phyloP scores from a whole-genome alignment of 2,113 vertebrate species.

The Siniperca knerii region DNA sequence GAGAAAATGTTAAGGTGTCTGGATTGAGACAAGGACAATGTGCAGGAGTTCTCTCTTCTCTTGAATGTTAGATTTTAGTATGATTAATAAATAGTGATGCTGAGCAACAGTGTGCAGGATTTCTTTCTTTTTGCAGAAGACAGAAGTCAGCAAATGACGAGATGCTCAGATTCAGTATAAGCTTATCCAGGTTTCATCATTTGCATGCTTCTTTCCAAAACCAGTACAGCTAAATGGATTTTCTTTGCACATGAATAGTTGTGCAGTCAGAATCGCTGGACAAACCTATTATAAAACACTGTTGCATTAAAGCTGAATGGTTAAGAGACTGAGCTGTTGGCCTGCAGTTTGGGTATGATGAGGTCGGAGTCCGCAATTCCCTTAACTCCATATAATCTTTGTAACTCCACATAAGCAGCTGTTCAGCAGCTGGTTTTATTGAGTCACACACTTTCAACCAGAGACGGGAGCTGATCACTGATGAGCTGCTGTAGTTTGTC shows the following conservation, averaged over 20 bases:
- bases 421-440: not conserved
- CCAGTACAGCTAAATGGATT: conserved; percentile 6
- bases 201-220: not conserved
- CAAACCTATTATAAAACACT: not conserved
- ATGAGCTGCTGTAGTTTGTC: conserved; percentile 3
- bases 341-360: not conserved
- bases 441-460: not conserved
- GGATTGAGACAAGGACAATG: not conserved
- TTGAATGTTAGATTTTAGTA: too few relatives aligned
- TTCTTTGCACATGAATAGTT: not conserved
- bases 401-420: not conserved
- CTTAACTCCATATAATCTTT: not conserved
- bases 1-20: not conserved
- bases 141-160: not conserved
- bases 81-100: too few relatives aligned
- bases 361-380: conserved; percentile 2
- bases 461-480: not conserved
- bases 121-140: too few relatives aligned
- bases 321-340: not conserved
- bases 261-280: not conserved
- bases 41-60: too few relatives aligned
- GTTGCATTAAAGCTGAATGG: conserved; percentile 5
- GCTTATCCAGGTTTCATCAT: conserved; percentile 17
- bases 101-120: too few relatives aligned
- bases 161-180: not conserved